phyloP scores from a whole-genome alignment of 2,888 invertebrate species.

The Amphipoea lucens region DNA sequence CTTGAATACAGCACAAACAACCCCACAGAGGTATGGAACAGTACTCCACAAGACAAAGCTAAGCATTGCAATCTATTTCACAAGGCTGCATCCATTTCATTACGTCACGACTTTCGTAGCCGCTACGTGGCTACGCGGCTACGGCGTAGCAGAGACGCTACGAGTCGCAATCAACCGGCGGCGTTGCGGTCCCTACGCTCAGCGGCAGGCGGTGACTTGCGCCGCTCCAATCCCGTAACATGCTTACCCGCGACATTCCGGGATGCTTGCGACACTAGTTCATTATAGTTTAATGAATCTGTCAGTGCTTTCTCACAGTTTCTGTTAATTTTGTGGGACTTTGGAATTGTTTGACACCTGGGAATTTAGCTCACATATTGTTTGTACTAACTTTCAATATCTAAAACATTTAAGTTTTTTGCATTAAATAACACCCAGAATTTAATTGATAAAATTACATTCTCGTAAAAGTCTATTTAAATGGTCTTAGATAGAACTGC shows the following conservation, averaged over 20 bases:
- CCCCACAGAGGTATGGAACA: not conserved
- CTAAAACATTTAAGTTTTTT: not conserved
- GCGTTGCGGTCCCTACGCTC: slow-evolving; percentile 60
- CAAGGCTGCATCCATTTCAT: slow-evolving; percentile 40
- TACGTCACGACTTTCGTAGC: slow-evolving; percentile 37
- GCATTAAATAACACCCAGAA: not conserved
- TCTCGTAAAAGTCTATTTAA: not conserved
- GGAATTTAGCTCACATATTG: not conserved
- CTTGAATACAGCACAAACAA: not conserved
- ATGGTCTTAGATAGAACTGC: not conserved
- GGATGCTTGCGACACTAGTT: slow-evolving; percentile 39
- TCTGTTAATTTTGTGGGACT: slow-evolving; percentile 25
- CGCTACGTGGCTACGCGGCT: slow-evolving; percentile 31
- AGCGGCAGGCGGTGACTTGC: slow-evolving; percentile 47
- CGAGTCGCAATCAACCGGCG: slow-evolving; percentile 56
- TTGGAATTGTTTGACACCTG: not conserved
- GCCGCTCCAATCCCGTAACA: slow-evolving; percentile 20
- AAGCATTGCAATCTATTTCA: slow-evolving; percentile 34
- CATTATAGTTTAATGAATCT: slow-evolving; percentile 44
- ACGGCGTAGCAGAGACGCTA: slow-evolving; percentile 34
- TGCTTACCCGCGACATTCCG: slow-evolving; percentile 5
- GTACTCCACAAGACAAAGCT: slow-evolving; percentile 5
- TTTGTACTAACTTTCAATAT: not conserved
- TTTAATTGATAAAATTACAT: not conserved
- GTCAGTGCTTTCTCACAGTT: slow-evolving; percentile 6